phyloP scores from a whole-genome alignment of 1,140 invertebrate species.

The Adoxophyes honmai region DNA sequence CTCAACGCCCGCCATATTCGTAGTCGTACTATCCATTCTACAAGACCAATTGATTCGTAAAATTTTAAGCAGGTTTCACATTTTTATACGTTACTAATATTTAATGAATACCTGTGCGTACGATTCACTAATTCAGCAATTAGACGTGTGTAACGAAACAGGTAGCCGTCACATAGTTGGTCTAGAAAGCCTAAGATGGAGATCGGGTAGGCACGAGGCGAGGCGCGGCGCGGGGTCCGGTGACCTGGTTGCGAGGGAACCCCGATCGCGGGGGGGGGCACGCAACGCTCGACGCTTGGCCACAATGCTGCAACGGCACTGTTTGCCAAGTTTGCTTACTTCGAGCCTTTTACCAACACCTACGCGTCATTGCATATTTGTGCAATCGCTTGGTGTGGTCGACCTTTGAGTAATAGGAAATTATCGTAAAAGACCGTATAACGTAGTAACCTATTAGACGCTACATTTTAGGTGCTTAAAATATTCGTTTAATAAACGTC shows the following conservation, averaged over 20 bases:
- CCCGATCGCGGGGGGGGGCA: slow-evolving; percentile 40
- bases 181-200: slow-evolving; percentile 42
- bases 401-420: slow-evolving; percentile 13
- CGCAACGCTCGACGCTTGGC: neutral
- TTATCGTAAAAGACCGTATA: neutral
- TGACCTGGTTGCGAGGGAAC: slow-evolving; percentile 67
- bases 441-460: neutral
- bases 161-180: slow-evolving; percentile 40
- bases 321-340: slow-evolving; percentile 16
- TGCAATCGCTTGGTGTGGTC: slow-evolving; percentile 9
- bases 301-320: slow-evolving; percentile 35
- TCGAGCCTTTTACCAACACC: slow-evolving; percentile 15
- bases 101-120: slow-evolving; percentile 27
- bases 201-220: slow-evolving; percentile 32
- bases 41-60: too few species aligned
- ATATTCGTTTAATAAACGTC: neutral
- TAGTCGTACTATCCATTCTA: too few species aligned
- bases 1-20: too few species aligned
- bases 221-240: slow-evolving; percentile 56
- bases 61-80: too few species aligned
- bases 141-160: slow-evolving; percentile 31
- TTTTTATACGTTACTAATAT: neutral
- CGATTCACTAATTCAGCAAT: slow-evolving; percentile 32
- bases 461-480: neutral
- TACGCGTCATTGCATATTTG: slow-evolving; percentile 14